A percentile compares a stretch with the other conserved stretches of the same genome.
phyloP scores from a whole-genome alignment of 2,888 invertebrate genomes.

The Pheosia gnoma region DNA sequence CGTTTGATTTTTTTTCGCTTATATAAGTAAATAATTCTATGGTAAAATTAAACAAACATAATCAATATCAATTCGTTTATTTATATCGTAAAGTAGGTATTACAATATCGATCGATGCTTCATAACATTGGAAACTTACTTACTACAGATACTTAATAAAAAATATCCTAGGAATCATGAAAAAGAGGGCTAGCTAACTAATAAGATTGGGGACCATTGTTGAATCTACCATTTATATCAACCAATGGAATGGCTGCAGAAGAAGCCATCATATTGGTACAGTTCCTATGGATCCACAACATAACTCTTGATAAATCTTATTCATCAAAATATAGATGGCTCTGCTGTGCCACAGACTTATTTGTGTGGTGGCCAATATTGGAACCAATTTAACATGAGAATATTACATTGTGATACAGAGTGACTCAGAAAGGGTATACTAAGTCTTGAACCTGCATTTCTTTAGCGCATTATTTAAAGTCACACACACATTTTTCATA shows the following conservation, averaged over 20 bases:
- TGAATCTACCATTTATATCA: neutral
- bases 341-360: neutral
- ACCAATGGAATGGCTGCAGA: neutral
- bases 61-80: constrained; percentile 57
- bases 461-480: too few species aligned
- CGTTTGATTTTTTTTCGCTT: too few species aligned
- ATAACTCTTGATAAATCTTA: too few species aligned
- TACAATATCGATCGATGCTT: constrained; percentile 60
- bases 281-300: neutral
- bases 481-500: too few species aligned
- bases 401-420: too few species aligned
- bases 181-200: constrained; percentile 61
- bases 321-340: neutral
- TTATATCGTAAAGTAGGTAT: constrained; percentile 55
- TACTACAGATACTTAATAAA: constrained; percentile 55
- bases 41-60: constrained; percentile 20
- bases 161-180: constrained; percentile 50
- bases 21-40: neutral
- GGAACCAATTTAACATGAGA: too few species aligned
- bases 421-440: too few species aligned
- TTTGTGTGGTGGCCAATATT: too few species aligned
- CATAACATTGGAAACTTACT: constrained; percentile 54
- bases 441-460: too few species aligned
- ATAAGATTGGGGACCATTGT: constrained; percentile 25
- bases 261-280: neutral